Evolutionary conservation across 2,797 vertebrate genomes (phyloP), one percentile per base, ranked within the genome.

Genomic region (Peromyscus eremicus): DNA sequence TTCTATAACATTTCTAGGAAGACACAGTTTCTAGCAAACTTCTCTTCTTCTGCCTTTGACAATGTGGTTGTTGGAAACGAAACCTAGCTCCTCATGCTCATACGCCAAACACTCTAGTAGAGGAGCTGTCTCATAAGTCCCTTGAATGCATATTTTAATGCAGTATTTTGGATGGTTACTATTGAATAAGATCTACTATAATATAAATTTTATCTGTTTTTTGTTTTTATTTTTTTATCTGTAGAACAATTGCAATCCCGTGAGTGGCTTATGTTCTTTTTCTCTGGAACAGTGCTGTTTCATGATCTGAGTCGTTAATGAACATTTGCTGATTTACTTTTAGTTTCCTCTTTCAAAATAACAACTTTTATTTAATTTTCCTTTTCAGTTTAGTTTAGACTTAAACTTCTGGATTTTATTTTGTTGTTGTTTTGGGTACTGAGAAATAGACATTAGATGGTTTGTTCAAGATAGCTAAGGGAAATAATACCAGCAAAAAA

Each of bases 311-410:
- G 55, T 43, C 46, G 0, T 19, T 55, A 84, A 49, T 89, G 2
- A 81, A 46, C 52, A 55, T 60, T 86, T 75, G 1, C 12, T 92
- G 4, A 60, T 90, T 87, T 52, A 11, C 3, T 4, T 43, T 84
- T 86, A 13, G 21, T 75, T 91, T 80, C 2, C n/a, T 91, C 52
- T 91, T 87, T 71, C n/a, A 62, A 87, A 92, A 70, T 93, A 34
- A 81, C 43, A 2, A 43, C n/a, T 81, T 90, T 94, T 76, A 83
- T 5, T 49, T 82, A 8, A 14, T 68, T 81, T 34, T 19, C 85
- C 6, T 40, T 95, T 94, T 81, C 49, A 76, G 8, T 94, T 86
- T 95, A 32, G 16, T 57, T 93, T 93, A 1, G 2, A 81, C 32
- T 49, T 37, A 55, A 57, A 87, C n/a, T 32, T 57, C n/a, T 73